A percentile compares a stretch with the other conserved stretches of the same genome.
phyloP scores from a whole-genome alignment of 2,113 vertebrate genomes.

The Jacana jacana region DNA sequence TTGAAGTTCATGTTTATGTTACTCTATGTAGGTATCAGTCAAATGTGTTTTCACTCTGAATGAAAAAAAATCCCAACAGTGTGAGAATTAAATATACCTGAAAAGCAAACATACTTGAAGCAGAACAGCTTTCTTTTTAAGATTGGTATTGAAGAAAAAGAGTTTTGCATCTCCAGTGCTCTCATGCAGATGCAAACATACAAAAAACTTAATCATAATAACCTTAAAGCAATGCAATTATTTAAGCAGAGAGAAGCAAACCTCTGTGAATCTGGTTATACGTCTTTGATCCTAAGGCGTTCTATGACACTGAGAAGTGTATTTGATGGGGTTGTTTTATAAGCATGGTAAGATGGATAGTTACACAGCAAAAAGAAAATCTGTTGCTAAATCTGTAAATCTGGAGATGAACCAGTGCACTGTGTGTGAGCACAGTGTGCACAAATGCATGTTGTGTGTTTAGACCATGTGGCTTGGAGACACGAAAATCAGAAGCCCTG shows the following conservation, averaged over 20 bases:
- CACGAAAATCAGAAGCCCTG: not conserved
- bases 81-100: not conserved
- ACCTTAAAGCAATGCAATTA: not conserved
- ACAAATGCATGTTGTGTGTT: not conserved
- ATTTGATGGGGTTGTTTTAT: not conserved
- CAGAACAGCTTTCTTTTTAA: constrained; percentile 1
- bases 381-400: not conserved
- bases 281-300: not conserved
- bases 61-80: not conserved
- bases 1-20: not conserved
- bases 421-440: not conserved
- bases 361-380: not conserved
- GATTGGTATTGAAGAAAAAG: not conserved
- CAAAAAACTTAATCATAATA: not conserved
- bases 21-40: not conserved
- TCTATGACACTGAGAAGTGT: not conserved
- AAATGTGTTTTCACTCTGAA: not conserved
- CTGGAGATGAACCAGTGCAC: not conserved
- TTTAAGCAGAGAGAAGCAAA: constrained; percentile 1
- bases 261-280: constrained; percentile 18
- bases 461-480: not conserved
- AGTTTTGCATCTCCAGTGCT: not conserved
- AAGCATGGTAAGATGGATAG: not conserved
- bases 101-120: not conserved
- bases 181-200: not conserved